Conservation (phyloP, 2,797 vertebrate genomes). For the Agapornis canus region DNA sequence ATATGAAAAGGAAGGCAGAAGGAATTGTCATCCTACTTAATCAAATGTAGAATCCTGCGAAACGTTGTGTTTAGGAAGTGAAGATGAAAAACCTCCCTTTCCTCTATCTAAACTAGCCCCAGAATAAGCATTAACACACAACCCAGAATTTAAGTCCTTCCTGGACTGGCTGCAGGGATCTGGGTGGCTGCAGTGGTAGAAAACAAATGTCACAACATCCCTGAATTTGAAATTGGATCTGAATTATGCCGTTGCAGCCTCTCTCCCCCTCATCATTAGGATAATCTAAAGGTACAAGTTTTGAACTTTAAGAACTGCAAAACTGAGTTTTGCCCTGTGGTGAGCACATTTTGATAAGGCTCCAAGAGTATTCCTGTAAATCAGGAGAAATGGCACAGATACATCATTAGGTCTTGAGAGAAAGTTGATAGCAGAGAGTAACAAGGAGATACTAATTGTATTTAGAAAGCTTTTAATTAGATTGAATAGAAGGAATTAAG, state of each 20-base stretch:
- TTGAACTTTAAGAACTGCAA: neutral
- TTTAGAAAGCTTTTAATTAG: neutral
- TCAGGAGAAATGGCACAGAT: neutral
- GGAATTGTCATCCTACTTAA: neutral
- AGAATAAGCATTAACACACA: neutral
- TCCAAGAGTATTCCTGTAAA: neutral
- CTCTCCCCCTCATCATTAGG: neutral
- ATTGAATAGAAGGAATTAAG: neutral
- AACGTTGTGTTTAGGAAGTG: neutral
- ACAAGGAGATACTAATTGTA: neutral
- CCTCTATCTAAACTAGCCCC: neutral
- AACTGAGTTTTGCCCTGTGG: neutral
- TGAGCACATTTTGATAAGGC: neutral
- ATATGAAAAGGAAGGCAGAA: slow-evolving; percentile 1
- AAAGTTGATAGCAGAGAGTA: neutral
- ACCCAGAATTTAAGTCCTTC: neutral
- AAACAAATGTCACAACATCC: neutral
- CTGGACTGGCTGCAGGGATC: too few species aligned
- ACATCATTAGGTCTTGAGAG: neutral
- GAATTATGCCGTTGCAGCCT: neutral
- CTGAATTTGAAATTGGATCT: neutral
- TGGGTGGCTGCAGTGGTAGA: neutral
- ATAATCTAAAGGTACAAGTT: neutral
- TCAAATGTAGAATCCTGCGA: neutral
- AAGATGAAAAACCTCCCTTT: neutral